Percentiles rank a stretch among this genome's conserved stretches.
These are phyloP conservation scores for Phengaris alcon DNA, from an alignment of 2,888 invertebrate genomes.

Conservation along the genomic window DNA sequence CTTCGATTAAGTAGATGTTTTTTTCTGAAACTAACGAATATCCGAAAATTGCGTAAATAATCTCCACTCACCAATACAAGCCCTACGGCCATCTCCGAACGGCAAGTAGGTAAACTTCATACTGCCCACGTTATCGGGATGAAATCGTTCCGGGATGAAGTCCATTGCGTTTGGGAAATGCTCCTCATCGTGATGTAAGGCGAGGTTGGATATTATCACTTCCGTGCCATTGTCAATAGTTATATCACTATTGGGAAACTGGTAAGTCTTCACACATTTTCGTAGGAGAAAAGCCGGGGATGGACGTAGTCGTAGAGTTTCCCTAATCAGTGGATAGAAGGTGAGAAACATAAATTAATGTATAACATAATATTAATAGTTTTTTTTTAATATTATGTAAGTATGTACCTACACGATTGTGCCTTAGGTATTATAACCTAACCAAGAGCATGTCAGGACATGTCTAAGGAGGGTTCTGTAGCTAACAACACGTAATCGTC, in stretches of 20 bases:
- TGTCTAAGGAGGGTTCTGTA: too few species aligned
- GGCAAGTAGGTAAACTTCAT: slow-evolving; percentile 39
- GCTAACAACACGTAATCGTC: too few species aligned
- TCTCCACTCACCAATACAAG: slow-evolving; percentile 38
- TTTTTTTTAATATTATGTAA: too few species aligned
- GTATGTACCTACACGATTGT: too few species aligned
- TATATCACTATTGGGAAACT: slow-evolving; percentile 39
- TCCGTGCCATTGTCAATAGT: slow-evolving; percentile 38
- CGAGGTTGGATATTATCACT: slow-evolving; percentile 38
- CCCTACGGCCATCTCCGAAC: slow-evolving; percentile 42
- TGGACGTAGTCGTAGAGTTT: slow-evolving; percentile 46
- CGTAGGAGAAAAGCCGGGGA: slow-evolving; percentile 39
- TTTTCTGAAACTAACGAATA: too few species aligned
- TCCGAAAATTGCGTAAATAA: not conserved
- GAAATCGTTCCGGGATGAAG: slow-evolving; percentile 44
- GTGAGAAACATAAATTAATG: too few species aligned
- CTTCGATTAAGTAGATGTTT: too few species aligned
- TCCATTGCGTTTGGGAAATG: slow-evolving; percentile 42
- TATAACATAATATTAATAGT: too few species aligned
- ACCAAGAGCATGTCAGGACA: too few species aligned
- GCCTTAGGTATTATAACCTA: too few species aligned
- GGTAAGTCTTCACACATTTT: slow-evolving; percentile 37
- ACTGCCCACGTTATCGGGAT: slow-evolving; percentile 36
- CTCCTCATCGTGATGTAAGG: slow-evolving; percentile 37
- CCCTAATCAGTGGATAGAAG: slow-evolving; percentile 37